Base-by-base conservation (phyloP, 2,113 vertebrate species). In the Cyanoderma ruficeps region DNA sequence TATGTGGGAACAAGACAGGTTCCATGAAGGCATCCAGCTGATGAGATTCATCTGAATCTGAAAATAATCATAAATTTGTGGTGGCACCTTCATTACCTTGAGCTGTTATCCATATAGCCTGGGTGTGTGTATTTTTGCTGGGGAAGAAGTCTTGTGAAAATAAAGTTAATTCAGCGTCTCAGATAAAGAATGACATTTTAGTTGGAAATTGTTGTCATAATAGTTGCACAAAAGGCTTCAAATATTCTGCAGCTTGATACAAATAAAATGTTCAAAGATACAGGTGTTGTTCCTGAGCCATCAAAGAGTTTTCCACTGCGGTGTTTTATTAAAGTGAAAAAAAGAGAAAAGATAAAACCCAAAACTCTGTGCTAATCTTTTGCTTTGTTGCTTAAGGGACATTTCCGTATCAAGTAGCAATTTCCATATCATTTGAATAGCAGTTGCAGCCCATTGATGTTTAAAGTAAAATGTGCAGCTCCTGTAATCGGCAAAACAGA, bases 371-470 rank as follows among this genome's bases (percentile, higher is more conserved):
- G 87, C 71, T 97, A 92, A 96, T 90, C 55, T 53, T 65, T 86
- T 84, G 70, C 92, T 97, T 95, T 97, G 89, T 96, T 96, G 89
- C 89, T 94, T 94, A 94, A 93, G 89, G 92, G 93, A 95, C 87
- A 81, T 93, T 91, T 96, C 83, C 83, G 93, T 61, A 87, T 71
- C 71, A 96, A 93, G 89, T 50, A 96, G 92, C 82, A 94, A 97
- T 97, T 97, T 96, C 95, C 95, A 88, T 97, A 94, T 93, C 30
- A 94, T 97, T 96, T 97, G 92, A 96, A 96, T 80, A 93, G 93
- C 95, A 90, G 95, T 97, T 94, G 93, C 90, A 97, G 33, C 57
- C 89, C 82, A 85, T 57, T 93, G 83, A 82, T 94, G 82, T 96
- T 94, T 92, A 77, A 93, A 96, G 87, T 50, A 50, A 93, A 96